phyloP scores from a whole-genome alignment of 2,888 invertebrate species.

The Stenotaenia linearis region DNA sequence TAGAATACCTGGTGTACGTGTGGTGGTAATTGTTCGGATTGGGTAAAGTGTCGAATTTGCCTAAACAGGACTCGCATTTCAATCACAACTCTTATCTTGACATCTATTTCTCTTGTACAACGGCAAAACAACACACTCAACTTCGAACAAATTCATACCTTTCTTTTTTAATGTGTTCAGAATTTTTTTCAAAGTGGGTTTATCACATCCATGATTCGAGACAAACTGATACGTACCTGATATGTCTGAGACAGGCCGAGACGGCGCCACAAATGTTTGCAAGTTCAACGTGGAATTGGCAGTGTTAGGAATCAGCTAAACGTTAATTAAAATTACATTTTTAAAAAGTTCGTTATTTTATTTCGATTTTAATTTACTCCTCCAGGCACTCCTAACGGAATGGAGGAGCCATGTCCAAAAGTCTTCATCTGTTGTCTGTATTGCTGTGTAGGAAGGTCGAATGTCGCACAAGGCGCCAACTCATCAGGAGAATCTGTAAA shows the following conservation, averaged over 20 bases:
- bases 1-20: constrained; percentile 26
- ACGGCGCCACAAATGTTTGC: constrained; percentile 31
- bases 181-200: background rate
- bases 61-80: constrained; percentile 21
- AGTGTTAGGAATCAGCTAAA: constrained; percentile 28
- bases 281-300: constrained; percentile 30
- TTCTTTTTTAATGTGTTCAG: background rate
- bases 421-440: constrained; percentile 33
- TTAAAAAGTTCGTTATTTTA: background rate
- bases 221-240: constrained; percentile 19
- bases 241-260: constrained; percentile 32
- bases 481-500: constrained; percentile 32
- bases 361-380: constrained; percentile 24
- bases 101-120: background rate
- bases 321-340: background rate
- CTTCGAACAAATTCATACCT: background rate
- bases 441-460: constrained; percentile 33
- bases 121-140: constrained; percentile 26
- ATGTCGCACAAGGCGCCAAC: constrained; percentile 31
- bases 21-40: constrained; percentile 26
- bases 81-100: background rate
- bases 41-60: constrained; percentile 26
- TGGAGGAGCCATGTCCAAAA: constrained; percentile 31
- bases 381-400: constrained; percentile 27
- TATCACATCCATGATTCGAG: background rate